A percentile compares a stretch with the other conserved stretches of the same genome.
Conservation (phyloP, 64 coral and sea anemone genomes). For the Acropora tenuis region DNA sequence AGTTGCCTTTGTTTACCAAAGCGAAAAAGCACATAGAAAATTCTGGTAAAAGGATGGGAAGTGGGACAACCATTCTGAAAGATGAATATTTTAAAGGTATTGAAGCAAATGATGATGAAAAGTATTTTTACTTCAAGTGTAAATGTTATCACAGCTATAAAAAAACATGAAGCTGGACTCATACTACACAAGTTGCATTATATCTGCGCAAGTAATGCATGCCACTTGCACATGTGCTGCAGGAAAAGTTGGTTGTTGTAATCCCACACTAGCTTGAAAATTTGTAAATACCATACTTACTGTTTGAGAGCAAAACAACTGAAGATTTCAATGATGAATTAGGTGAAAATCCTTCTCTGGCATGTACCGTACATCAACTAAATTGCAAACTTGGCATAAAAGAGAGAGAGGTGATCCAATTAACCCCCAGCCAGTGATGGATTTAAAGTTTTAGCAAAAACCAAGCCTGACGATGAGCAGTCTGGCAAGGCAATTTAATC, state of each 20-base stretch:
- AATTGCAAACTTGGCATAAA: slow-evolving; percentile 16
- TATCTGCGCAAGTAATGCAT: slow-evolving; percentile 42
- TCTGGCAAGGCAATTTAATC: neutral
- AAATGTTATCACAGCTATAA: too few relatives aligned
- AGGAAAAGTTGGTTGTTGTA: slow-evolving; percentile 50
- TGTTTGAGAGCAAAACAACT: slow-evolving; percentile 1
- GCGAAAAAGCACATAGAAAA: neutral
- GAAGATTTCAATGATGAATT: neutral
- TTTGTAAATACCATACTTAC: neutral
- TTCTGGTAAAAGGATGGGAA: too few relatives aligned
- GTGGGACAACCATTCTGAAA: too few relatives aligned
- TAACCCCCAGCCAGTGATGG: slow-evolving; percentile 18
- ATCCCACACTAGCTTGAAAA: slow-evolving; percentile 40
- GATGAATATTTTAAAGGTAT: too few relatives aligned
- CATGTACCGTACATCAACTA: slow-evolving; percentile 40
- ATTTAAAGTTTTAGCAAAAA: slow-evolving; percentile 13
- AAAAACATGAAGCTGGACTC: slow-evolving; percentile 41
- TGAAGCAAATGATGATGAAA: too few relatives aligned
- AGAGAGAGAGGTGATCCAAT: slow-evolving; percentile 29
- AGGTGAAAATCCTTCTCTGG: slow-evolving; percentile 3
- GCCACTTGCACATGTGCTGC: slow-evolving; percentile 64
- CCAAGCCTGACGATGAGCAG: neutral
- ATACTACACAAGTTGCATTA: slow-evolving; percentile 48
- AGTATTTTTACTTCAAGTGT: too few relatives aligned
- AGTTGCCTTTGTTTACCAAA: slow-evolving; percentile 46